These are phyloP conservation scores for Galeruca laticollis DNA, from an alignment of 2,888 invertebrate species.

Conservation along the genomic window DNA sequence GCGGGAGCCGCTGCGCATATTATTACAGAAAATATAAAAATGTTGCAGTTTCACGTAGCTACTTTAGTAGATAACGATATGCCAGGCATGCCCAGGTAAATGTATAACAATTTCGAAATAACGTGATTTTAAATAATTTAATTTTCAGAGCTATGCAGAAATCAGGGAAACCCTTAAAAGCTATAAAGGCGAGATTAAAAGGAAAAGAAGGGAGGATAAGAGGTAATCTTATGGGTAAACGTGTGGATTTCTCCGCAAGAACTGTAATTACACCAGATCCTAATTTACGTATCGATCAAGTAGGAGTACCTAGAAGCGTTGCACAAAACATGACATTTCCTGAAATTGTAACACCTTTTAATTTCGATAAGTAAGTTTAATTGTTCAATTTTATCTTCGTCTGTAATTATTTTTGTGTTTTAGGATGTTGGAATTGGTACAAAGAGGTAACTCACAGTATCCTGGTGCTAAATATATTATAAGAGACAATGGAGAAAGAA, in stretches of 20 bases:
- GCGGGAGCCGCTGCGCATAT: slow-evolving; percentile 98
- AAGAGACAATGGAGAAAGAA: slow-evolving; percentile 97
- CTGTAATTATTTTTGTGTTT: slow-evolving; percentile 35
- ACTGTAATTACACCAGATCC: slow-evolving; percentile 99
- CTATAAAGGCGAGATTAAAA: slow-evolving; percentile 94
- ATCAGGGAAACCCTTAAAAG: slow-evolving; percentile 98
- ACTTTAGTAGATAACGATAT: slow-evolving; percentile 99
- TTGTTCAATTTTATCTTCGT: neutral
- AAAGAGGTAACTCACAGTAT: slow-evolving; percentile 97
- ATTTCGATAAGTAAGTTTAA: slow-evolving; percentile 86
- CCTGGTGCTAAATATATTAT: slow-evolving; percentile 99
- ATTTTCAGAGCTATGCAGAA: slow-evolving; percentile 93
- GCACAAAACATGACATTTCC: slow-evolving; percentile 99
- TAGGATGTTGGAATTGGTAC: slow-evolving; percentile 89
- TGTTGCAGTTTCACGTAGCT: slow-evolving; percentile 98
- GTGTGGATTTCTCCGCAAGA: slow-evolving; percentile 99
- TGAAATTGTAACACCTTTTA: slow-evolving; percentile 98
- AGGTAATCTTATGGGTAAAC: slow-evolving; percentile 99
- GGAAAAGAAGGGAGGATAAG: slow-evolving; percentile 99
- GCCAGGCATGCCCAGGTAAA: slow-evolving; percentile 94
- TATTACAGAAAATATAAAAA: slow-evolving; percentile 94
- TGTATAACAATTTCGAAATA: too few relatives aligned
- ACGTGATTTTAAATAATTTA: too few relatives aligned
- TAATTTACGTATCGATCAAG: slow-evolving; percentile 94
- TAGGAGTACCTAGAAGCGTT: slow-evolving; percentile 97